Evolutionary conservation across 2,888 invertebrate species (phyloP), one percentile per base, ranked within the genome.

Genomic region (Cepaea hortensis): DNA sequence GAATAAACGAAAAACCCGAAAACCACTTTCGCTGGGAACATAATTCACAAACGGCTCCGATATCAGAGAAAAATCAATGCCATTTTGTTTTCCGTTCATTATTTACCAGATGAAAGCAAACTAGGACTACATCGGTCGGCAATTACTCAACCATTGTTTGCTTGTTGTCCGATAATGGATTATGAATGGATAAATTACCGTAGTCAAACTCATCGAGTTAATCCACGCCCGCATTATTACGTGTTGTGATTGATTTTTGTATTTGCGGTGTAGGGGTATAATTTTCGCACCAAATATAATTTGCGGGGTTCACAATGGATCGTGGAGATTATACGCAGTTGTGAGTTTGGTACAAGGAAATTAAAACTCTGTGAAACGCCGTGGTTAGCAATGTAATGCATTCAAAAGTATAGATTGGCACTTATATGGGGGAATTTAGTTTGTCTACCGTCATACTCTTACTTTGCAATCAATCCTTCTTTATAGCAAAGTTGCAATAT

Each of bases 81-180:
- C n/a, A 77, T 77, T 77, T 61, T 9, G 35, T 77, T 77, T 9
- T 55, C 77, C 55, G 46, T 5, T n/a, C 23, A 77, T 61, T 55
- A 1, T 55, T 77, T 77, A 55, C 55, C 55, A 77, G 77, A 77
- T 77, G 18, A 77, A 77, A 55, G 77, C 77, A 11, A 77, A 23
- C 23, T 20, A 5, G 9, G 55, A 77, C 77, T 55, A 77, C 77
- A 77, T 55, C n/a, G 55, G 4, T 77, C 77, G 77, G 77, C 77
- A 77, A 77, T 77, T 77, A 77, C 77, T 77, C 77, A n/a, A 55
- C 55, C 61, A 55, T 77, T 77, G 55, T 77, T n/a, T 77, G 11
- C 55, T 3, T n/a, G 55, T 20, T 11, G 6, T 55, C 11, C 15
- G 9, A 13, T 55, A 77, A 77, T 61, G 13, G 55, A 11, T 61